A percentile compares a stretch with the other conserved stretches of the same genome.
Conservation (phyloP, 2,113 vertebrate genomes). For the Serilophus lunatus region DNA sequence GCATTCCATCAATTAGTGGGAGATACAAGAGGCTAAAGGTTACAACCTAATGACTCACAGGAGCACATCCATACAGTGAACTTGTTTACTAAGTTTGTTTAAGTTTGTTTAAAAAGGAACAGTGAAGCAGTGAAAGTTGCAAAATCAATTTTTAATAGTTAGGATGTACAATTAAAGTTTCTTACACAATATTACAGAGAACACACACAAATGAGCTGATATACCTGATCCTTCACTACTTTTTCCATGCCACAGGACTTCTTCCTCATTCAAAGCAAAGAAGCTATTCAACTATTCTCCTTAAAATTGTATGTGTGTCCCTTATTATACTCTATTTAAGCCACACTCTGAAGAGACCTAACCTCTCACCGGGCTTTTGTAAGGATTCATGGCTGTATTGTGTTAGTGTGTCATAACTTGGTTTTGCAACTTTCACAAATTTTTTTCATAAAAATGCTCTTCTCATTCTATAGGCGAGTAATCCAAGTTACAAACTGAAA, state of each 20-base stretch:
- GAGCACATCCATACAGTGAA: neutral
- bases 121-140: neutral
- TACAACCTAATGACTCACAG: neutral
- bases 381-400: neutral
- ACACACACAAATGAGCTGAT: neutral
- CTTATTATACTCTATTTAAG: neutral
- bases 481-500: neutral
- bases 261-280: neutral
- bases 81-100: neutral
- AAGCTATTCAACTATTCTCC: neutral
- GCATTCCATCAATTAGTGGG: neutral
- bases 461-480: neutral
- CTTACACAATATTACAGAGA: neutral
- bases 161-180: neutral
- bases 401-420: accelerated
- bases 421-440: neutral
- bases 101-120: neutral
- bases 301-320: neutral
- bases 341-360: neutral
- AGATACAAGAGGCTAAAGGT: neutral
- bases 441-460: neutral
- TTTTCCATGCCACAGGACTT: neutral
- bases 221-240: neutral
- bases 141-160: neutral
- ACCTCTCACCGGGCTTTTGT: neutral